phyloP scores from a whole-genome alignment of 2,797 vertebrate species.

The Gallirallus australis region DNA sequence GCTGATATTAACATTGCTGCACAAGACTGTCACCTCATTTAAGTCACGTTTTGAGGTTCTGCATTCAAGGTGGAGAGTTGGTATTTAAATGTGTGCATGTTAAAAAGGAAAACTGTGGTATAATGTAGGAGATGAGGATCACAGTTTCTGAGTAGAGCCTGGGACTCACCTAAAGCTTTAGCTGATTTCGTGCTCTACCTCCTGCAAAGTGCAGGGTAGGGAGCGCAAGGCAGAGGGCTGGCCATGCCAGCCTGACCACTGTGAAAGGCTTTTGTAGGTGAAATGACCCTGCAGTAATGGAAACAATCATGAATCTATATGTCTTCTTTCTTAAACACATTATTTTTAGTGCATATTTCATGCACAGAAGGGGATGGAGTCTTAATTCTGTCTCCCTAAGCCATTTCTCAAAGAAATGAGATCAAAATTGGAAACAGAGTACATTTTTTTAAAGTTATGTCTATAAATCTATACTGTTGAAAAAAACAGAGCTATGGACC shows the following conservation, averaged over 20 bases:
- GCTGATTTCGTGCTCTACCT: background rate
- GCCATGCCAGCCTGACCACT: background rate
- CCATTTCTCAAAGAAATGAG: background rate
- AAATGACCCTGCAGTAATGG: background rate
- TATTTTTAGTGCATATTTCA: background rate
- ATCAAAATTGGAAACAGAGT: background rate
- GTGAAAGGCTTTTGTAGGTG: background rate
- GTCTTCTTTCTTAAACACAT: background rate
- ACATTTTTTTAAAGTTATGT: background rate
- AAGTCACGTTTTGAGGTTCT: background rate
- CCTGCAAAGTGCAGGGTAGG: too few relatives aligned
- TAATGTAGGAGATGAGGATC: background rate
- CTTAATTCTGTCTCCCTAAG: background rate
- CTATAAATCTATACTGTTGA: background rate
- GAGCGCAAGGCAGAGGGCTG: background rate
- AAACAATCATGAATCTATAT: background rate
- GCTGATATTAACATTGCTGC: background rate
- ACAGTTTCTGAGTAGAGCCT: background rate
- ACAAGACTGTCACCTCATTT: background rate
- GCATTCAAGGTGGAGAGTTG: background rate
- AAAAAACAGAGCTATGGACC: background rate
- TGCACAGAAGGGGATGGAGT: background rate
- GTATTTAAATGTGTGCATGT: background rate
- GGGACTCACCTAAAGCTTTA: background rate
- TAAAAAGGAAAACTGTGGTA: background rate